Conservation (phyloP, 1,140 invertebrate species). For the Procambarus virginalis region DNA sequence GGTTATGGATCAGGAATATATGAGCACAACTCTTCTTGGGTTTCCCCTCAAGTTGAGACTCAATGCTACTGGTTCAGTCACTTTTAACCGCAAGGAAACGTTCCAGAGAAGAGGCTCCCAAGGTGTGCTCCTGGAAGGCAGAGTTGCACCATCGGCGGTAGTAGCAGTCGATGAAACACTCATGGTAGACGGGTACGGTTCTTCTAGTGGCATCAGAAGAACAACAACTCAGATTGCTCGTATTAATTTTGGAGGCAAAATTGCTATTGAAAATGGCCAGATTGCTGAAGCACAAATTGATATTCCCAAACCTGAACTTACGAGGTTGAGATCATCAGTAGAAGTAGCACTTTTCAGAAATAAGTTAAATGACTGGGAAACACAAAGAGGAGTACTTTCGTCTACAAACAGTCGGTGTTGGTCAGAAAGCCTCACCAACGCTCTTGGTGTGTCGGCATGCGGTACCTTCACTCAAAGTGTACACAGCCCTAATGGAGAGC, state of each 20-base stretch:
- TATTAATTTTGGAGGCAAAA: slow-evolving; percentile 29
- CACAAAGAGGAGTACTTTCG: background rate
- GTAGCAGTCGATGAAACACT: slow-evolving; percentile 39
- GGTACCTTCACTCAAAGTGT: background rate
- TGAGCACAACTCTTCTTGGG: slow-evolving; percentile 35
- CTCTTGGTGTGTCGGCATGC: slow-evolving; percentile 31
- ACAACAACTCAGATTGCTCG: slow-evolving; percentile 26
- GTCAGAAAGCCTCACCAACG: slow-evolving; percentile 10
- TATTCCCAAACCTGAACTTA: slow-evolving; percentile 16
- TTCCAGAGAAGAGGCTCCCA: background rate
- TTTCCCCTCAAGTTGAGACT: slow-evolving; percentile 45
- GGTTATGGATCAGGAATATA: slow-evolving; percentile 53
- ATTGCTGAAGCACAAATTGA: slow-evolving; percentile 21
- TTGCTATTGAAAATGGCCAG: slow-evolving; percentile 6
- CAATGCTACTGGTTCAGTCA: slow-evolving; percentile 47
- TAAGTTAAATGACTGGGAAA: slow-evolving; percentile 12
- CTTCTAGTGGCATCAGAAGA: slow-evolving; percentile 41
- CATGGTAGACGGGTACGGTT: slow-evolving; percentile 26
- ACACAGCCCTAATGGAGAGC: background rate
- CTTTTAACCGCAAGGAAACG: slow-evolving; percentile 24
- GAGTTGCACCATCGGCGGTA: slow-evolving; percentile 18
- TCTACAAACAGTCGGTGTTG: background rate
- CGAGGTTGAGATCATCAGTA: slow-evolving; percentile 32
- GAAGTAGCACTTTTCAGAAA: slow-evolving; percentile 17
- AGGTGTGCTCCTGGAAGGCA: background rate